Conservation (phyloP, 2,113 vertebrate genomes). For the Oxyruncus cristatus region DNA sequence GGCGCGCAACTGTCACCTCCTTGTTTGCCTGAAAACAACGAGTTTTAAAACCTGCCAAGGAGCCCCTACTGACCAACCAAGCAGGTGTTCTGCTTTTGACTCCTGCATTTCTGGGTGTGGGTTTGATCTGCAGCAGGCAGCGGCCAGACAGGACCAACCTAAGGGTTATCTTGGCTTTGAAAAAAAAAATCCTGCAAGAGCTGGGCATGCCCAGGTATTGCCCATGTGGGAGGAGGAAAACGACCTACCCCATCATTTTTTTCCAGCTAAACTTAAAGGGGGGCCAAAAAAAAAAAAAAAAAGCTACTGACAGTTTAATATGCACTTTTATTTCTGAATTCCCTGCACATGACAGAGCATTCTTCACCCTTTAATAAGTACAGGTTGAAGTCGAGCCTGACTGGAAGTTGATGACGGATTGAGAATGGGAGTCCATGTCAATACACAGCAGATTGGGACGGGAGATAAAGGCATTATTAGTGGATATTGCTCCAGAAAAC, state of each 20-base stretch:
- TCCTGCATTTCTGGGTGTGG: not conserved
- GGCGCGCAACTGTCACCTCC: fast-evolving
- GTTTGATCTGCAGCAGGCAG: not conserved
- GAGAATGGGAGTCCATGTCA: not conserved
- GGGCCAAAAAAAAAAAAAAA: not conserved
- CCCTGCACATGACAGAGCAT: not conserved
- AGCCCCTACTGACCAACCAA: not conserved
- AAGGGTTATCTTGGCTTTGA: not conserved
- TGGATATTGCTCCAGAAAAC: not conserved
- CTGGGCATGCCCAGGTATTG: not conserved
- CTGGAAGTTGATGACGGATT: not conserved
- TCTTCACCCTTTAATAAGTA: constrained; percentile 13
- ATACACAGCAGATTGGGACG: not conserved
- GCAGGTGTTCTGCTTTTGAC: not conserved
- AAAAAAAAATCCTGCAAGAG: not conserved
- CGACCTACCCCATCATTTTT: not conserved
- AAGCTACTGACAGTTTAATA: not conserved
- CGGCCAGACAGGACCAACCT: not conserved
- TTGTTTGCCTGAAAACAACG: not conserved
- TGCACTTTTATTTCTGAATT: not conserved
- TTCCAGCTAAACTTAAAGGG: not conserved
- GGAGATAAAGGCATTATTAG: not conserved
- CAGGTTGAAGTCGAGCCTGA: not conserved
- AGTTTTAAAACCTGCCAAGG: not conserved
- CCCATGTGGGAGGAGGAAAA: not conserved